Percentiles rank a stretch among this genome's conserved stretches.
Conservation (phyloP, 37 sponge, comb jelly and placozoan species). For the Corticium candelabrum region DNA sequence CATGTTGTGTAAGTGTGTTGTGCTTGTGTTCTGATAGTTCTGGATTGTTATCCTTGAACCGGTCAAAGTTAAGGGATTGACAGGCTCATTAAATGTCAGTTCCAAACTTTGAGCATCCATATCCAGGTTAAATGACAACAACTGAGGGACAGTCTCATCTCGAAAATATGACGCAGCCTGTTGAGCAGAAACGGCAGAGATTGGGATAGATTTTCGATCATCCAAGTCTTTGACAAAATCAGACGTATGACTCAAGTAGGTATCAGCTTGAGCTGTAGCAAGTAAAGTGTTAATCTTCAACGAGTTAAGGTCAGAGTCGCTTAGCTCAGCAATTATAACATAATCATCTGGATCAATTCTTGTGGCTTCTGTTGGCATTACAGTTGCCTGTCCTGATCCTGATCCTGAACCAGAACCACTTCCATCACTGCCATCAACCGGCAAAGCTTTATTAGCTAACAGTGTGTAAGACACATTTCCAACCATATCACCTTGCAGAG, state of each 20-base stretch:
- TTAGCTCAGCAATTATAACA: slow-evolving; percentile 29
- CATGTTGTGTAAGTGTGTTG: too few relatives aligned
- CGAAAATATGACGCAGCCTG: slow-evolving; percentile 22
- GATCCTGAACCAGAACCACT: not conserved
- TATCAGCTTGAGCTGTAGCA: slow-evolving; percentile 33
- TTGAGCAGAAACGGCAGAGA: slow-evolving; percentile 6
- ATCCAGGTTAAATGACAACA: slow-evolving; percentile 49
- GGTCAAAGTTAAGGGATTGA: slow-evolving; percentile 52
- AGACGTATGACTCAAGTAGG: slow-evolving; percentile 30
- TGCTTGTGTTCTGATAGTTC: slow-evolving; percentile 13
- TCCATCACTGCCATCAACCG: not conserved
- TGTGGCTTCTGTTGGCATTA: not conserved
- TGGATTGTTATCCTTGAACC: slow-evolving; percentile 10
- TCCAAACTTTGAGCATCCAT: slow-evolving; percentile 31
- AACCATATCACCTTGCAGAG: slow-evolving; percentile 18
- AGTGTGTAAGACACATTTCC: slow-evolving; percentile 10
- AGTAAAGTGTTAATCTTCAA: slow-evolving; percentile 45
- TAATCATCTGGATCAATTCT: not conserved
- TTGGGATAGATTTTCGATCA: slow-evolving; percentile 22
- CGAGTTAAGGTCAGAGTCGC: slow-evolving; percentile 3
- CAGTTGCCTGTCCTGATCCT: not conserved
- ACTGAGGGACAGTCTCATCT: slow-evolving; percentile 38
- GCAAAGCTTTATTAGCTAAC: not conserved
- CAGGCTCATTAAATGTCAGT: slow-evolving; percentile 66
- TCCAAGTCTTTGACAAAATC: slow-evolving; percentile 37